A percentile compares a stretch with the other conserved stretches of the same genome.
Evolutionary conservation across 2,888 invertebrate genomes (phyloP).

Genomic region (Zootermopsis nevadensis): DNA sequence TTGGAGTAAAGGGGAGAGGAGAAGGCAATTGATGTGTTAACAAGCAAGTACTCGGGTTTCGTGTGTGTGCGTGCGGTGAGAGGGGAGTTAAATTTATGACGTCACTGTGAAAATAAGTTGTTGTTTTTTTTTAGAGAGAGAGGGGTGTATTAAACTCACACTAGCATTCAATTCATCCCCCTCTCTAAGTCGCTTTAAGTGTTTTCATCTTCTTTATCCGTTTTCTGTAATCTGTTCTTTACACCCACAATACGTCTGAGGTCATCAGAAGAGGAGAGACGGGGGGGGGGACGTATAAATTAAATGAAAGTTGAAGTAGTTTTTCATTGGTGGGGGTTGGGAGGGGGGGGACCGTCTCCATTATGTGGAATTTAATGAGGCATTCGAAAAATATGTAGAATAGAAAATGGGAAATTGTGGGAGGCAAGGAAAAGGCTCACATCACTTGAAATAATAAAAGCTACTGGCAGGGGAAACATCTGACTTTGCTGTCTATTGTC

Average conservation of each 20-base stretch:
- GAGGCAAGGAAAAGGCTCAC: conserved; percentile 34
- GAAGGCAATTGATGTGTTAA: not conserved
- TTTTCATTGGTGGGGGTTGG: conserved; percentile 48
- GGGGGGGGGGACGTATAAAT: conserved; percentile 25
- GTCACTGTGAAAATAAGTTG: conserved; percentile 13
- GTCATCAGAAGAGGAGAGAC: conserved; percentile 28
- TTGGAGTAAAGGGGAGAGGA: not conserved
- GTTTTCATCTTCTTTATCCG: conserved; percentile 38
- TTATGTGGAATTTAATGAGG: conserved; percentile 53
- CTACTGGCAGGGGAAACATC: conserved; percentile 9
- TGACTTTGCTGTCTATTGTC: conserved; percentile 18
- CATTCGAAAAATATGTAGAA: conserved; percentile 44
- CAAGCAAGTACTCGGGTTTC: not conserved
- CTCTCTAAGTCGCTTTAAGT: conserved; percentile 19
- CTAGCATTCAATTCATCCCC: not conserved
- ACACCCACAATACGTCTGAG: conserved; percentile 37
- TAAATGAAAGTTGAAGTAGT: conserved; percentile 50
- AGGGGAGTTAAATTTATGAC: not conserved
- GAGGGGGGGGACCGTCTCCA: conserved; percentile 44
- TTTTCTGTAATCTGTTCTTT: conserved; percentile 43
- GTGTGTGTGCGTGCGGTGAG: not conserved
- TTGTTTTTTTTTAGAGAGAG: not conserved
- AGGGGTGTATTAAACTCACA: conserved; percentile 14
- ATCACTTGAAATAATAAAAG: conserved; percentile 44
- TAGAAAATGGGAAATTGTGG: conserved; percentile 36